Evolutionary conservation across 2,888 invertebrate species (phyloP).

Genomic region (Coremacera marginata): DNA sequence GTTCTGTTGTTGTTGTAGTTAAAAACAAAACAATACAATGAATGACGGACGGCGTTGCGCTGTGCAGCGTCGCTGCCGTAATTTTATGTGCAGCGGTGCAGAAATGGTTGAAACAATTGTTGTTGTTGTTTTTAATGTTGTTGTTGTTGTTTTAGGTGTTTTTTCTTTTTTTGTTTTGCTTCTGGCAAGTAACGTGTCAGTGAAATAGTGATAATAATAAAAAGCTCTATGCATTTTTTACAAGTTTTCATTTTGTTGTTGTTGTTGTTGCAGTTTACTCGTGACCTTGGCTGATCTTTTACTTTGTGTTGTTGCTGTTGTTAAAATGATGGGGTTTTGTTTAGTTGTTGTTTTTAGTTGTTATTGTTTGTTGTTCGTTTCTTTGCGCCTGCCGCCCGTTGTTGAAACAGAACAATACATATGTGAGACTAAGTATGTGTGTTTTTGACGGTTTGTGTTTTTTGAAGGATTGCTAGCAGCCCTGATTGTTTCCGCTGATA

Average conservation of each 20-base stretch:
- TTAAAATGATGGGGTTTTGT: neutral
- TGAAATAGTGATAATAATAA: neutral
- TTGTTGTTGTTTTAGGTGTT: no score
- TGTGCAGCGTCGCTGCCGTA: neutral
- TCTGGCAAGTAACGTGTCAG: constrained; percentile 2
- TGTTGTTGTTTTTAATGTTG: neutral
- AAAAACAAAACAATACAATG: constrained; percentile 9
- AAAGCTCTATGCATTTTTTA: neutral
- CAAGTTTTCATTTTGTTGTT: neutral
- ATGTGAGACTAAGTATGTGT: neutral
- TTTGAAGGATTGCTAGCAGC: neutral
- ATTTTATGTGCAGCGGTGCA: constrained; percentile 28
- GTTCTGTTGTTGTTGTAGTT: neutral
- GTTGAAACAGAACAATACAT: neutral
- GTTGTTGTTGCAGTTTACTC: constrained; percentile 14
- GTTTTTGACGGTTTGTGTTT: neutral
- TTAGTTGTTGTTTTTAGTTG: neutral
- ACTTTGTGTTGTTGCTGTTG: constrained; percentile 16
- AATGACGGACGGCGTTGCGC: neutral
- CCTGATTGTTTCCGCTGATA: constrained; percentile 13
- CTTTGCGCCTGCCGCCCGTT: neutral
- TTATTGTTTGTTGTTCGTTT: neutral
- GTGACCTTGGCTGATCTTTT: constrained; percentile 36
- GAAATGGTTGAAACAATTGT: constrained; percentile 20
- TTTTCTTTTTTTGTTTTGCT: no score